Evolutionary conservation across 2,797 vertebrate genomes (phyloP).

Genomic region (Acanthurus leucopareius): DNA sequence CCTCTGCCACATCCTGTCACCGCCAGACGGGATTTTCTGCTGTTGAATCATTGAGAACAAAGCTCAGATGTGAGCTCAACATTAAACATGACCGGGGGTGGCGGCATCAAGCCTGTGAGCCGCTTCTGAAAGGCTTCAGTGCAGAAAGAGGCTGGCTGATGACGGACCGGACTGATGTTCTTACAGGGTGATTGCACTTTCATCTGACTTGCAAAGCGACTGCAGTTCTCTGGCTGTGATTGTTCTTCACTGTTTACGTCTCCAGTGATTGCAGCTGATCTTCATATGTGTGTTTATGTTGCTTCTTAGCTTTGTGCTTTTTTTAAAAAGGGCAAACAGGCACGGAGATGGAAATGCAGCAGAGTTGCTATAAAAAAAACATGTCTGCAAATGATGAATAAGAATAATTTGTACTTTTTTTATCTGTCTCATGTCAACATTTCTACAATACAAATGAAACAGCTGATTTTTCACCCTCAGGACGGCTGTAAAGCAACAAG

Average conservation of each 20-base stretch:
- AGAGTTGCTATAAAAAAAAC: too few species aligned
- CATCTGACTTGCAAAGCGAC: constrained; percentile 41
- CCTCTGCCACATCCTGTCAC: background rate
- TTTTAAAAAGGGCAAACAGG: background rate
- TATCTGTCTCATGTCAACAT: too few species aligned
- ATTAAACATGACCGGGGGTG: constrained; percentile 40
- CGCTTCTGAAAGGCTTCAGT: constrained; percentile 12
- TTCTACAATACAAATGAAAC: too few species aligned
- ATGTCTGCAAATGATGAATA: too few species aligned
- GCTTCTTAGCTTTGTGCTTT: constrained; percentile 7
- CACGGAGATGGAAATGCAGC: background rate
- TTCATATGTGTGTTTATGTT: constrained; percentile 2
- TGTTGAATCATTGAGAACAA: constrained; percentile 48
- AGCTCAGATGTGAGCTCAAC: constrained; percentile 53
- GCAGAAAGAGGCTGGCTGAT: constrained; percentile 9
- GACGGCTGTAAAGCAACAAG: too few species aligned
- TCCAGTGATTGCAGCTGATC: constrained; percentile 8
- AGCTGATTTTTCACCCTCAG: too few species aligned
- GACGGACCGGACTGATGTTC: constrained; percentile 51
- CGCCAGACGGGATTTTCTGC: constrained; percentile 24
- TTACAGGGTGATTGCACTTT: constrained; percentile 20
- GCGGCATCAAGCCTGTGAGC: background rate
- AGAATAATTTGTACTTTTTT: too few species aligned
- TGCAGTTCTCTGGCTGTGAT: constrained; percentile 8
- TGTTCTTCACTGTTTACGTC: constrained; percentile 22